A percentile compares a stretch with the other conserved stretches of the same genome.
phyloP scores from a whole-genome alignment of 2,113 vertebrate genomes.

The Xyliphius kryptos region DNA sequence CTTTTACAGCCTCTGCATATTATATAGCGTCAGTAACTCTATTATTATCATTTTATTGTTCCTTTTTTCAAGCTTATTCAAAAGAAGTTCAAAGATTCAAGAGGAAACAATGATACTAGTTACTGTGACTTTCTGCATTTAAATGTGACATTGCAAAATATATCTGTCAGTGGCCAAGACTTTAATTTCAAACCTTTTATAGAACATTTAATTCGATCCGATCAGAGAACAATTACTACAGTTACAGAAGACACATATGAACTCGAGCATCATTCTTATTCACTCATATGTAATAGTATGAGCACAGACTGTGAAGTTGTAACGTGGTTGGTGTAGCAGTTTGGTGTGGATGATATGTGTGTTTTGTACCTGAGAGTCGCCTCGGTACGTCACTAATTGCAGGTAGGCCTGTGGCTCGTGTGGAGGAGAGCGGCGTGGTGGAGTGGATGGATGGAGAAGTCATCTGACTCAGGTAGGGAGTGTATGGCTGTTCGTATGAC shows the following conservation, averaged over 20 bases:
- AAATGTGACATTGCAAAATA: slow-evolving; percentile 32
- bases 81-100: slow-evolving; percentile 43
- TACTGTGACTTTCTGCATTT: slow-evolving; percentile 31
- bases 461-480: slow-evolving; percentile 87
- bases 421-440: slow-evolving; percentile 81
- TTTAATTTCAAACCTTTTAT: slow-evolving; percentile 26
- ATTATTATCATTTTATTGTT: slow-evolving; percentile 31
- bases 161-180: slow-evolving; percentile 20
- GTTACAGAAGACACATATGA: neutral
- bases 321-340: neutral
- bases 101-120: slow-evolving; percentile 22
- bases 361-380: slow-evolving; percentile 76
- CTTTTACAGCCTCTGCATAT: slow-evolving; percentile 21
- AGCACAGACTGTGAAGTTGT: neutral
- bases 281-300: neutral
- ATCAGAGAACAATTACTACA: slow-evolving; percentile 12
- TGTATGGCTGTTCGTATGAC: slow-evolving; percentile 86
- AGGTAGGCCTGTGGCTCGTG: slow-evolving; percentile 78
- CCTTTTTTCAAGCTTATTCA: slow-evolving; percentile 37
- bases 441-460: slow-evolving; percentile 84
- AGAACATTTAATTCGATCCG: slow-evolving; percentile 19
- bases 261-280: neutral
- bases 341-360: neutral
- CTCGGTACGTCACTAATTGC: slow-evolving; percentile 82
- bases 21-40: slow-evolving; percentile 28